A percentile compares a stretch with the other conserved stretches of the same genome.
Evolutionary conservation across 2,888 invertebrate genomes (phyloP).

Genomic region (Drosophila parthenogenetica): DNA sequence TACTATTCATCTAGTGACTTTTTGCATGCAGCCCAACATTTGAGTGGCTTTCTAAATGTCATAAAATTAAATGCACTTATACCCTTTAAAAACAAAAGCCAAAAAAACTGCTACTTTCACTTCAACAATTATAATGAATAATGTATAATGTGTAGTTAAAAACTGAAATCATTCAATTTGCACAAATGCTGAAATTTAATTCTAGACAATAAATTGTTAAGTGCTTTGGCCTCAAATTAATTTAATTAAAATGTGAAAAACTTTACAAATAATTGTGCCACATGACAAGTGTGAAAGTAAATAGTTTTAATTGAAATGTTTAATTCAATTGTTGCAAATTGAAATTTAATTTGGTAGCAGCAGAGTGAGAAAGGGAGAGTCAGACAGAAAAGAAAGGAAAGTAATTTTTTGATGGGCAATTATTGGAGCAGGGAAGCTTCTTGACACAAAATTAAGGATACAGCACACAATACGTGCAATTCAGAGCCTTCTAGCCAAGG

Average conservation of each 20-base stretch:
- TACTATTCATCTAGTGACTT: too few relatives aligned
- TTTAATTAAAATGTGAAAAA: conserved; percentile 49
- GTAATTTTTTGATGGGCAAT: not conserved
- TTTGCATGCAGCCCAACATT: too few relatives aligned
- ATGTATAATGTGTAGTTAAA: conserved; percentile 13
- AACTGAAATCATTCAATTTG: conserved; percentile 34
- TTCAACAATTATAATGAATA: conserved; percentile 25
- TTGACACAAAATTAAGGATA: conserved; percentile 5
- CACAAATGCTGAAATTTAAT: conserved; percentile 21
- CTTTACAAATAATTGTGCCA: conserved; percentile 22
- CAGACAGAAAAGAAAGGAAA: not conserved
- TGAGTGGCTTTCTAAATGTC: too few relatives aligned
- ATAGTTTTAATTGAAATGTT: conserved; percentile 26
- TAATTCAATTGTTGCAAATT: conserved; percentile 7
- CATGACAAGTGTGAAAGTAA: conserved; percentile 31
- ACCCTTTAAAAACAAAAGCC: not conserved
- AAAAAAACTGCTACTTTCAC: not conserved
- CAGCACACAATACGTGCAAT: conserved; percentile 15
- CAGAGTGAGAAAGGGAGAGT: not conserved
- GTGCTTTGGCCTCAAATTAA: conserved; percentile 32
- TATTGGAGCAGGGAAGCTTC: not conserved
- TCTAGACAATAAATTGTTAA: conserved; percentile 20
- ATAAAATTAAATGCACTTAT: not conserved
- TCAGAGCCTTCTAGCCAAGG: conserved; percentile 16
- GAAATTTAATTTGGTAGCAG: not conserved